Base-by-base conservation (phyloP, 2,113 vertebrate genomes). In the Anolis carolinensis region DNA sequence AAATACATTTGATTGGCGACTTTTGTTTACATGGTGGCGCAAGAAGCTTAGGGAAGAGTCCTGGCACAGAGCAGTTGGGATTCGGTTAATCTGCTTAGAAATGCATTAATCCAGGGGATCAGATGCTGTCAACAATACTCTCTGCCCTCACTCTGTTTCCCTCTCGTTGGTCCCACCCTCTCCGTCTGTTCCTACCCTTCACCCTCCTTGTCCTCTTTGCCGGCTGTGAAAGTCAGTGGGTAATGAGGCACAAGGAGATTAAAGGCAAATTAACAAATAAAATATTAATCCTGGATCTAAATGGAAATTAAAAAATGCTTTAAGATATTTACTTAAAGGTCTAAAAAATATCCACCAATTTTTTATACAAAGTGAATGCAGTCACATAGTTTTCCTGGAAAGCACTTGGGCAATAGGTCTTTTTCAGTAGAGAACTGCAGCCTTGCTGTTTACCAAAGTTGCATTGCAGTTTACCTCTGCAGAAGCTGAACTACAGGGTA, bases 11-110 rank as follows among this genome's bases (percentile, higher is more conserved):
- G 72, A 63, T 74, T 32, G 68, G 59, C 18, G 50, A 20, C 71
- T 87, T 94, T 94, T 95, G 90, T 95, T 95, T 90, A 91, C 89
- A 86, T 36, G 79, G 85, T 80, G 77, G 85, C 94, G 85, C 92
- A 85, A 92, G 89, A 89, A 93, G 94, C 95, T 96, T 96, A 97
- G 90, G 89, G 92, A 93, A 94, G 93, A 92, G 88, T 95, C 95
- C 92, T 95, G 93, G 92, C 95, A 94, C 91, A 91, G 92, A 96
- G 93, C 95, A 95, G 94, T 96, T 96, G 91, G 96, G 95, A 96
- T 97, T 95, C 82, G 3, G 89, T 93, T 97, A 96, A 96, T 96
- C 96, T 95, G 90, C 96, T 97, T 97, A 96, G 93, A 95, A 95
- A 95, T 95, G 93, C 94, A 92, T 95, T 96, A 96, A 96, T 96